Base-by-base conservation (phyloP, 2,888 invertebrate genomes). In the Lasioglossum vierecki region DNA sequence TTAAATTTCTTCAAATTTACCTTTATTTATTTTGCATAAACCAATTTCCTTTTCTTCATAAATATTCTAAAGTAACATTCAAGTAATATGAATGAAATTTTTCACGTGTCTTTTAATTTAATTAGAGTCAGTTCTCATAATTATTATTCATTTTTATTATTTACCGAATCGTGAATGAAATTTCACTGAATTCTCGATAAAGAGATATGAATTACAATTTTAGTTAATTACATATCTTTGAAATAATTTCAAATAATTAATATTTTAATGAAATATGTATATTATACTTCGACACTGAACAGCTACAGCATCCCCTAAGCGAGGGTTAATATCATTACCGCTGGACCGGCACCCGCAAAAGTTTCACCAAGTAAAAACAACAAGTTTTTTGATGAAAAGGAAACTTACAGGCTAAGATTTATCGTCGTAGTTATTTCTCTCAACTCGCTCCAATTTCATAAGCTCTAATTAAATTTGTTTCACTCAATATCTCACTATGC, bases 401-500 rank as follows among this genome's bases (percentile, higher is more conserved):
- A 68, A 68, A 39, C 35, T 68, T 22, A 68, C 22, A 66, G 35
- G 9, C 9, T 22, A 68, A 68, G 66, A 68, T 39, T 68, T 68
- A 68, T 68, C 35, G 66, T 22, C 6, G 22, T 39, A 39, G 66
- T 68, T 68, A 39, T 68, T 39, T 68, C 66, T 68, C 66, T 4
- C 22, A 39, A 68, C 35, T 39, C 22, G 9, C 35, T 39, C 22
- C 66, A 68, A 39, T 68, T 68, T 68, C 66, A 39, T 68, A 68
- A 68, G 39, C 66, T 35, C 66, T 39, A 68, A 68, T 68, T 68
- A 68, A 68, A 68, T 68, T 68, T 68, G 66, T 68, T 68, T 68
- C 39, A 39, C 66, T 68, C 66, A 39, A 39, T 39, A 68, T 68
- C 66, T 4, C 35, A 35, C 39, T 22, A 39, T 22, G 35, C 0